Conservation (phyloP, 2,797 vertebrate genomes). For the Okamejei kenojei region DNA sequence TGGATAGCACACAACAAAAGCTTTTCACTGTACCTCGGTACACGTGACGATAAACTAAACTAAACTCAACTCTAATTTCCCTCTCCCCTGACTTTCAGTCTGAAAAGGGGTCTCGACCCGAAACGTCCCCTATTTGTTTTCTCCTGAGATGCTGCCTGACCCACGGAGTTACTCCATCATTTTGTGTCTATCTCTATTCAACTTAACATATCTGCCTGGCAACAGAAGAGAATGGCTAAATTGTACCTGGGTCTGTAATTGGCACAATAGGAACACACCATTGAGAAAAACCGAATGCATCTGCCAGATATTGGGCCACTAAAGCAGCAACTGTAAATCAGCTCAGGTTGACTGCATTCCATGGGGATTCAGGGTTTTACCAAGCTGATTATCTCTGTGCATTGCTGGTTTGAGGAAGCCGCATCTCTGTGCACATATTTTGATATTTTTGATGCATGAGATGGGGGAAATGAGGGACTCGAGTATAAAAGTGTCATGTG, state of each 20-base stretch:
- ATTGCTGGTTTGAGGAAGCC: slow-evolving; percentile 40
- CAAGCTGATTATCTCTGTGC: slow-evolving; percentile 39
- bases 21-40: too few relatives aligned
- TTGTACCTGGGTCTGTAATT: slow-evolving; percentile 22
- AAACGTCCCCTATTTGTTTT: too few relatives aligned
- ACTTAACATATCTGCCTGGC: background rate
- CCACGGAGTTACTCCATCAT: too few relatives aligned
- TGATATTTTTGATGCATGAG: too few relatives aligned
- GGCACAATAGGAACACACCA: background rate
- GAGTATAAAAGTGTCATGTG: background rate
- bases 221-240: background rate
- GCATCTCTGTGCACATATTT: slow-evolving; percentile 1
- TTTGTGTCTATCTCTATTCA: too few relatives aligned
- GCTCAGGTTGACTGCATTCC: slow-evolving; percentile 40
- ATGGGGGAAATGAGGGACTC: background rate
- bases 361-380: slow-evolving; percentile 37
- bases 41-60: too few relatives aligned
- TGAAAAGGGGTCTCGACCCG: too few relatives aligned
- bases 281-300: background rate
- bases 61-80: too few relatives aligned
- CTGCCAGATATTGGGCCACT: slow-evolving; percentile 39
- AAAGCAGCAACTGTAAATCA: slow-evolving; percentile 41
- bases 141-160: too few relatives aligned
- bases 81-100: too few relatives aligned
- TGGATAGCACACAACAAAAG: too few relatives aligned